A percentile compares a stretch with the other conserved stretches of the same genome.
These are phyloP conservation scores for Chelonus insularis DNA, from an alignment of 1,140 invertebrate species.

Conservation along the genomic window DNA sequence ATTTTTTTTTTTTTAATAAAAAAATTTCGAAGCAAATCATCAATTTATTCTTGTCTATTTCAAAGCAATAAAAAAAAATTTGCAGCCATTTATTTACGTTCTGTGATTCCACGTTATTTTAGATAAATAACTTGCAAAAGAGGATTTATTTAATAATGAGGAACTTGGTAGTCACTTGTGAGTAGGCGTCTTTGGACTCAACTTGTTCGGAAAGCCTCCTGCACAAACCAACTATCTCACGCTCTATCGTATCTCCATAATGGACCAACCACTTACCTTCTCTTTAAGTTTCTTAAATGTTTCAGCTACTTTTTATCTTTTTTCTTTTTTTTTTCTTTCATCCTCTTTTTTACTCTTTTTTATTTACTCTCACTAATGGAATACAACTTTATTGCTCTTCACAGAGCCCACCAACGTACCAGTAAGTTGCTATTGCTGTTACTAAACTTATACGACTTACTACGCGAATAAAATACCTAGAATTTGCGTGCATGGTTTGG, in stretches of 20 bases:
- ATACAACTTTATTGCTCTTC: background rate
- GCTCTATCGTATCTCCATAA: background rate
- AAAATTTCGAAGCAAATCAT: no score
- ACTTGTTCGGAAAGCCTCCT: background rate
- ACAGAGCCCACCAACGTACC: background rate
- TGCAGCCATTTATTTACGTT: no score
- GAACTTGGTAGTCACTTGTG: background rate
- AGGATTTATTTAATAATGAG: no score
- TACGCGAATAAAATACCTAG: background rate
- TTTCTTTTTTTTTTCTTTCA: background rate
- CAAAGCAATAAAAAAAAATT: no score
- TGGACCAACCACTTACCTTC: background rate
- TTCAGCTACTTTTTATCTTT: background rate
- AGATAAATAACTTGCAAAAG: no score
- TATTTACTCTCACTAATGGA: background rate
- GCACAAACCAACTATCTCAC: background rate
- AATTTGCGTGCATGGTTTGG: constrained; percentile 3
- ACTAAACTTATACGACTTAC: background rate
- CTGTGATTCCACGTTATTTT: no score
- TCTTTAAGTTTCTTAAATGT: background rate
- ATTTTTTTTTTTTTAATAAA: no score
- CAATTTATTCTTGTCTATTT: no score
- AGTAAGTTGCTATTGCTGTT: background rate
- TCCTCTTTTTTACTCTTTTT: background rate
- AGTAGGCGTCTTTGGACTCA: background rate